Conservation (phyloP, 92 coral and sea anemone genomes). For the Plumapathes pennacea region DNA sequence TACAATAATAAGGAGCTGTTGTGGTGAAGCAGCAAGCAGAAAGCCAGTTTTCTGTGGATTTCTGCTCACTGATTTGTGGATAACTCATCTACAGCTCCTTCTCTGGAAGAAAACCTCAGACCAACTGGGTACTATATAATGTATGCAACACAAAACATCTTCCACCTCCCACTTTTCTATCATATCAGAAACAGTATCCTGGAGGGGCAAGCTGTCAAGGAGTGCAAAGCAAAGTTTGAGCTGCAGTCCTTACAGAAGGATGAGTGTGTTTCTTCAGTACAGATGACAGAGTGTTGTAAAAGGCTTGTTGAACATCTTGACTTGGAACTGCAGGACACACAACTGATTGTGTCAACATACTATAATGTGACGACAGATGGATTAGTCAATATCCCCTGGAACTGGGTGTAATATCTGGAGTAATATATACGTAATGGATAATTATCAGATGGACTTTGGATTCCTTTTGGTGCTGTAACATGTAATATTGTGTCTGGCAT, state of each 20-base stretch:
- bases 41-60: no score
- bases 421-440: no score
- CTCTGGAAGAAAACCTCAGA: no score
- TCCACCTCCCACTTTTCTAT: neutral
- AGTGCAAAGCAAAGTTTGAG: constrained; percentile 45
- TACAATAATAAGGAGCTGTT: no score
- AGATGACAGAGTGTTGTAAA: constrained; percentile 79
- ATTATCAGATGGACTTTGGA: no score
- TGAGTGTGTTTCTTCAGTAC: constrained; percentile 53
- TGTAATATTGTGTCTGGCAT: no score
- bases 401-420: constrained; percentile 75
- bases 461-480: no score
- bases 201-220: constrained; percentile 44
- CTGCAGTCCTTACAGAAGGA: constrained; percentile 61
- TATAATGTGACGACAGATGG: constrained; percentile 83
- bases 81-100: no score
- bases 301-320: constrained; percentile 40
- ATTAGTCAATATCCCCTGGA: constrained; percentile 78
- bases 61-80: no score
- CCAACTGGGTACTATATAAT: no score
- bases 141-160: neutral
- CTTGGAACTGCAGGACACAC: constrained; percentile 35
- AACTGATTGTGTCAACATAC: constrained; percentile 58
- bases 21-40: no score
- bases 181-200: constrained; percentile 34